Evolutionary conservation across 2,797 vertebrate species (phyloP).

Genomic region (Pangasius larnaudii): DNA sequence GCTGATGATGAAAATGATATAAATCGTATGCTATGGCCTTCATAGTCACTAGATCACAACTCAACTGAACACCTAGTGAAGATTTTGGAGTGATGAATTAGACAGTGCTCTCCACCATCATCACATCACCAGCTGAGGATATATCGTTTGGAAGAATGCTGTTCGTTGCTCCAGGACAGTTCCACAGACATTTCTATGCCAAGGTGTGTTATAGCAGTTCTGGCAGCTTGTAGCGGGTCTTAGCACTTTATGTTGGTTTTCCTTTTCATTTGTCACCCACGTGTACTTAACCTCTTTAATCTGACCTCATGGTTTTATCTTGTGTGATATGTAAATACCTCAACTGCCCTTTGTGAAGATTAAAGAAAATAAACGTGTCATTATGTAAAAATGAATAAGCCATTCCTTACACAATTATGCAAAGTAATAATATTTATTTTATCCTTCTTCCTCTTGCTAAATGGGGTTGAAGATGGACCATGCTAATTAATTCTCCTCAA

Average conservation of each 20-base stretch:
- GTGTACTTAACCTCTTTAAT: too few relatives aligned
- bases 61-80: neutral
- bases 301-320: neutral
- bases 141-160: too few relatives aligned
- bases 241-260: neutral
- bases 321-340: neutral
- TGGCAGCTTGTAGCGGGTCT: neutral
- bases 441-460: too few relatives aligned
- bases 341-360: neutral
- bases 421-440: too few relatives aligned
- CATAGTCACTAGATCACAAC: neutral
- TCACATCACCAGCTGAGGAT: neutral
- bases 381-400: neutral
- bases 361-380: neutral
- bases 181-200: neutral
- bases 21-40: neutral
- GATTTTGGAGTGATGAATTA: neutral
- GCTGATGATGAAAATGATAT: neutral
- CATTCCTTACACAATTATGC: too few relatives aligned
- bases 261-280: neutral
- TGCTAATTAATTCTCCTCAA: too few relatives aligned
- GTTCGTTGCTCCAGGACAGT: neutral
- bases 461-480: too few relatives aligned
- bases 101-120: neutral
- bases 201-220: neutral